phyloP scores from a whole-genome alignment of 2,888 invertebrate species.

The Drosophila mettleri region DNA sequence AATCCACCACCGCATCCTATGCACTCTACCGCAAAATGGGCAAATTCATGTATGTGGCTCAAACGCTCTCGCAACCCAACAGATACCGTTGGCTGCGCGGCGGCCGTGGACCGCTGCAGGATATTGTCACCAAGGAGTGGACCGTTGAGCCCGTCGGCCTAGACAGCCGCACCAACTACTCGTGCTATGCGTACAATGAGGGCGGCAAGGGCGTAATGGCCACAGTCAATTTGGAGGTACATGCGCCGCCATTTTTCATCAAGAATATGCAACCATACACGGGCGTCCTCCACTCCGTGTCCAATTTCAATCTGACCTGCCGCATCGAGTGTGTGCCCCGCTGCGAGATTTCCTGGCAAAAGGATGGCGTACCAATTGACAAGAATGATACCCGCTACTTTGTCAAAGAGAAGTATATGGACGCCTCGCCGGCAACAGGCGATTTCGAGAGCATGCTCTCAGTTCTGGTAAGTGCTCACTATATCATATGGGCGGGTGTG shows the following conservation, averaged over 20 bases:
- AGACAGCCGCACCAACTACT: conserved; percentile 94
- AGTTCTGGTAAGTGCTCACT: conserved; percentile 88
- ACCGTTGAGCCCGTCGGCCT: conserved; percentile 93
- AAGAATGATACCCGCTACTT: conserved; percentile 88
- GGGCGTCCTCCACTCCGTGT: conserved; percentile 91
- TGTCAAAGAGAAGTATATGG: conserved; percentile 88
- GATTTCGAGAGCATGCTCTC: conserved; percentile 95
- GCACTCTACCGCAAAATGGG: conserved; percentile 83
- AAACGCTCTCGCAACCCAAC: conserved; percentile 81
- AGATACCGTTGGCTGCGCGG: conserved; percentile 93
- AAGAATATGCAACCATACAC: conserved; percentile 92
- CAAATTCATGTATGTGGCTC: conserved; percentile 82
- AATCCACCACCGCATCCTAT: conserved; percentile 52
- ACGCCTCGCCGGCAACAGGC: conserved; percentile 91
- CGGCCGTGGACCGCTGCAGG: conserved; percentile 88
- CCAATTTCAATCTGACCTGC: conserved; percentile 92
- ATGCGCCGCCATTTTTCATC: conserved; percentile 95
- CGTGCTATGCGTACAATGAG: conserved; percentile 93
- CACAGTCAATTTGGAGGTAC: conserved; percentile 89
- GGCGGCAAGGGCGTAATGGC: conserved; percentile 92
- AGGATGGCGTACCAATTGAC: conserved; percentile 89
- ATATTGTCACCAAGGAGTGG: conserved; percentile 91
- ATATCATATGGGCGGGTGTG: neutral
- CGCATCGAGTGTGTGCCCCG: conserved; percentile 95
- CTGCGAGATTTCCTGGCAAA: conserved; percentile 94